Evolutionary conservation across 2,888 invertebrate genomes (phyloP), one percentile per base, ranked within the genome.

Genomic region (Eupithecia insigniata): DNA sequence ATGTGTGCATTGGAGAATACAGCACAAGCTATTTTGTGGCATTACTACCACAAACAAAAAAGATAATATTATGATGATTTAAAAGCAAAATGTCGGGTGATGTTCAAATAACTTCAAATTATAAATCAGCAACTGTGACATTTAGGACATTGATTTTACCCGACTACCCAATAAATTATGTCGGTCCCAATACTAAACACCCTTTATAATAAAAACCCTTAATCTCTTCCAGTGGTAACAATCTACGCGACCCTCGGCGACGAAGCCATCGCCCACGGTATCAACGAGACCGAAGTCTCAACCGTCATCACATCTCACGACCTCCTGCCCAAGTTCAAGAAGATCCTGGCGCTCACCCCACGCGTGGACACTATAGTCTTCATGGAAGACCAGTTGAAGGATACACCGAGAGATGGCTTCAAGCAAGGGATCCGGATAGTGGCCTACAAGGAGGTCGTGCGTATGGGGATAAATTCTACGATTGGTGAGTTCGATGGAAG

Each of bases 241-340:
- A 97, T 99, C 81, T 99, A 99, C 90, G 98, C 99, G 1, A 99
- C 99, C 0, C 95, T 99, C 18, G 99, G 99, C 46, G 98, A 99
- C 86, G 99, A 99, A 10, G 99, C 99, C 2, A 97, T 99, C 76
- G 96, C 97, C 8, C 99, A 99, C 91, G 99, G 99, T 81, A 97
- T 99, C 85, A 98, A 98, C 89, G 99, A 99, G 95, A 99, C 99
- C 0, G 98, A 99, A 88, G 99, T 98, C 0, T 96, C 97, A 64
- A 97, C 98, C 12, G 97, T 99, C 51, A 97, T 99, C 87, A 99
- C 99, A 26, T 97, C 98, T 39, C 97, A 97, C 89, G 98, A 99
- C 75, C 95, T 99, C 71, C 94, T 99, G 89, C 97, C 98, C 66
- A 99, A 99, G 93, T 97, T 99, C 91, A 96, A 96, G 90, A 95